Evolutionary conservation across 2,797 vertebrate genomes (phyloP), one percentile per base, ranked within the genome.

Genomic region (Leptodactylus fallax): DNA sequence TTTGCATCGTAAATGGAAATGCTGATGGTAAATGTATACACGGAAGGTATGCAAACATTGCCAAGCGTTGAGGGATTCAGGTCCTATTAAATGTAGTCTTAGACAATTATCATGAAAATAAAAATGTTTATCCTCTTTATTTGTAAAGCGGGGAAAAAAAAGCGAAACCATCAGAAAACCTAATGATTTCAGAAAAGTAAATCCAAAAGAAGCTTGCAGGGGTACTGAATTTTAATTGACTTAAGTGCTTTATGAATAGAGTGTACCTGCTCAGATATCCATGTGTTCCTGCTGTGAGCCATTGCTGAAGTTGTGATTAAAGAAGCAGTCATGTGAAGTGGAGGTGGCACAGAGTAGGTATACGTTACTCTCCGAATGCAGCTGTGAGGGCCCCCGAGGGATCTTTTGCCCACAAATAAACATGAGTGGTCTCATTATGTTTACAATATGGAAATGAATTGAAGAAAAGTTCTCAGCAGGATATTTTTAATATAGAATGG

Each of bases 391-490:
- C 83, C 87, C 87, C 87, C 56, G 7, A 65, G 87, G 83, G 87
- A 85, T 88, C 83, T 81, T 65, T 85, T 89, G 71, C 83, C 87
- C 78, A 89, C 87, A 82, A 89, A 89, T 85, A 89, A 89, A 89
- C 87, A 85, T 86, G 83, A 89, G 87, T 85, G 87, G 87, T 82
- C 87, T 89, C 87, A 81, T 88, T 89, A 89, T 89, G 87, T 89
- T 89, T 89, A 89, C 87, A 85, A 81, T 89, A 89, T 89, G 88
- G 88, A 89, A 89, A 89, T 89, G 83, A 86, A 77, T 71, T 77
- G 60, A 78, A 82, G 88, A 83, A 89, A 86, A 86, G 84, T 89
- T 89, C 88, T 89, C 84, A 89, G 88, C 84, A 76, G 84, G 88
- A 83, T 79, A 81, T 83, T 79, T 83, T 89, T 86, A 82, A 86